Evolutionary conservation across 2,888 invertebrate species (phyloP).

Genomic region (Thera obeliscata): DNA sequence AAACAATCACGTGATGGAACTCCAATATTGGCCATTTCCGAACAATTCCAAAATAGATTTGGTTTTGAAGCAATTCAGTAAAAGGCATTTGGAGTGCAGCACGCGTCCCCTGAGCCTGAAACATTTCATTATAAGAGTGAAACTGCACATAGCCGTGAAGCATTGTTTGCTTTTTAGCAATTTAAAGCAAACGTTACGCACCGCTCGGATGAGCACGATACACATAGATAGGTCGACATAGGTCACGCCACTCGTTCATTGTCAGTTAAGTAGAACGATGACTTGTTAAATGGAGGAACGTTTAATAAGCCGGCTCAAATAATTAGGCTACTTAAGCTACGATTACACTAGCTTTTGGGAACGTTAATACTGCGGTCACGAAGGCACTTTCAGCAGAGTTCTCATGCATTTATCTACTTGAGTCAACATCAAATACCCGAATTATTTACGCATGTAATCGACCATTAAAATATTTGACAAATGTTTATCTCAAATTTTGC

Average conservation of each 20-base stretch:
- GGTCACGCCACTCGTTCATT: background rate
- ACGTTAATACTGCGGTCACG: no score
- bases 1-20: background rate
- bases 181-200: background rate
- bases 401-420: no score
- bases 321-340: conserved; percentile 2
- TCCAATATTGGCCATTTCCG: background rate
- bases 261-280: conserved; percentile 5
- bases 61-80: conserved; percentile 9
- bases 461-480: no score
- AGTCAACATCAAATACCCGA: no score
- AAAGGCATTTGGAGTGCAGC: background rate
- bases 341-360: conserved; percentile 5
- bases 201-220: background rate
- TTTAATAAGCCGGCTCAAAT: conserved; percentile 16
- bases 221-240: background rate
- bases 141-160: background rate
- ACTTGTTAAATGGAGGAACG: conserved; percentile 6
- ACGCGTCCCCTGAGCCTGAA: conserved; percentile 3
- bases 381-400: no score
- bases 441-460: no score
- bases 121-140: conserved; percentile 5
- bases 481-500: no score
- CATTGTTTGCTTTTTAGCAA: background rate
- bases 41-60: background rate